phyloP scores from a whole-genome alignment of 2,113 vertebrate genomes.

The Lathamus discolor region DNA sequence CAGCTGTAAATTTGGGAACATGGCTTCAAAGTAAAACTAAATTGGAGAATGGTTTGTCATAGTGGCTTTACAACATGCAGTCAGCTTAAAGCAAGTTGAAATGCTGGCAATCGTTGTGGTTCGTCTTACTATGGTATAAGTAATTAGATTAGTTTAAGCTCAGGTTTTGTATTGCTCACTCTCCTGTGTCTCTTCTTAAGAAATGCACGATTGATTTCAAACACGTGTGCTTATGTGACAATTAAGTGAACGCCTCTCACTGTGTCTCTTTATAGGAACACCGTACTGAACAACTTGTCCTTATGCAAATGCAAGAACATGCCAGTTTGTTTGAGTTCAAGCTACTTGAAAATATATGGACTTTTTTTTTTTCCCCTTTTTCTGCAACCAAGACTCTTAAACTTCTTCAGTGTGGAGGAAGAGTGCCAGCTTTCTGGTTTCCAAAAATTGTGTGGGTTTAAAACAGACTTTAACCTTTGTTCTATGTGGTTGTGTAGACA shows the following conservation, averaged over 20 bases:
- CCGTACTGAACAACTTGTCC: conserved; percentile 38
- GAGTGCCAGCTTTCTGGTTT: conserved; percentile 3
- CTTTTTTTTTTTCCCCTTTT: neutral
- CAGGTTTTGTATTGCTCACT: neutral
- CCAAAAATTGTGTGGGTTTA: conserved; percentile 28
- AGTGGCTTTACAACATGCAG: neutral
- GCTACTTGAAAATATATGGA: conserved; percentile 15
- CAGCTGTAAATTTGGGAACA: conserved; percentile 15
- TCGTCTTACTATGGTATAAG: conserved; percentile 11
- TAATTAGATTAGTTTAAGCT: conserved; percentile 57
- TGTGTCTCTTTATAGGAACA: conserved; percentile 15
- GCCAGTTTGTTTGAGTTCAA: conserved; percentile 22
- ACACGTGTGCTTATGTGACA: conserved; percentile 38
- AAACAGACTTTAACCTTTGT: conserved; percentile 30
- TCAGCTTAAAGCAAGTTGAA: conserved; percentile 32
- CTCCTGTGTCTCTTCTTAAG: conserved; percentile 6
- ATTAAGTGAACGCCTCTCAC: conserved; percentile 34
- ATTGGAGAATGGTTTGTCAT: neutral
- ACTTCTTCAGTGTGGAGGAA: neutral
- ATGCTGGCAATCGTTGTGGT: neutral
- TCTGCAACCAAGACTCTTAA: neutral
- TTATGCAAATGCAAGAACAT: conserved; percentile 45
- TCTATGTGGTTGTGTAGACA: conserved; percentile 29
- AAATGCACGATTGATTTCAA: conserved; percentile 36
- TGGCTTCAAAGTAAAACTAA: conserved; percentile 20